A percentile compares a stretch with the other conserved stretches of the same genome.
Conservation (phyloP, 1,140 invertebrate species). For the Lamellibrachia luymesi region DNA sequence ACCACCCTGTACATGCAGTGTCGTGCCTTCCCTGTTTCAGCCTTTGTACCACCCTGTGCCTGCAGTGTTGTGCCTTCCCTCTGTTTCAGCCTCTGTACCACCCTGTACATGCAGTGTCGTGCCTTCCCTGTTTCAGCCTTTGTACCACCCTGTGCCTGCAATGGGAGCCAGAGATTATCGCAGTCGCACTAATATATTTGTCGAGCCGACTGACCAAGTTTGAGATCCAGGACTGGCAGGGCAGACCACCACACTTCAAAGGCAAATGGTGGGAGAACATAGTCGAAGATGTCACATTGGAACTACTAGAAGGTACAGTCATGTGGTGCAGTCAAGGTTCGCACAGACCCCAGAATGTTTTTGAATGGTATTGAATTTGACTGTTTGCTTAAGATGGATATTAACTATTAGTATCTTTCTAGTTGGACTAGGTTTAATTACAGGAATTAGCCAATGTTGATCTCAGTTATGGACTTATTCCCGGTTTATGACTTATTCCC, state of each 20-base stretch:
- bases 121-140: slow-evolving; percentile 63
- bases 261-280: slow-evolving; percentile 97
- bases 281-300: slow-evolving; percentile 92
- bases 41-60: no score
- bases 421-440: no score
- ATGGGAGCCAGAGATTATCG: slow-evolving; percentile 99
- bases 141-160: slow-evolving; percentile 95
- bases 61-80: no score
- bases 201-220: slow-evolving; percentile 86
- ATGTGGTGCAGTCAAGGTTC: slow-evolving; percentile 4
- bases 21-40: no score
- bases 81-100: slow-evolving; percentile 63
- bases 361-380: no score
- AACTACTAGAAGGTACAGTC: slow-evolving; percentile 78
- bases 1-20: no score
- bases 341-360: no score
- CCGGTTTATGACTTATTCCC: no score
- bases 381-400: no score
- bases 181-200: slow-evolving; percentile 94
- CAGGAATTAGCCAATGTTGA: no score
- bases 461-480: no score
- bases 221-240: slow-evolving; percentile 82
- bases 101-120: slow-evolving; percentile 86
- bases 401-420: no score
- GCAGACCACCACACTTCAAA: slow-evolving; percentile 67